Conservation (phyloP, 2,888 invertebrate genomes). For the Xanthia togata region DNA sequence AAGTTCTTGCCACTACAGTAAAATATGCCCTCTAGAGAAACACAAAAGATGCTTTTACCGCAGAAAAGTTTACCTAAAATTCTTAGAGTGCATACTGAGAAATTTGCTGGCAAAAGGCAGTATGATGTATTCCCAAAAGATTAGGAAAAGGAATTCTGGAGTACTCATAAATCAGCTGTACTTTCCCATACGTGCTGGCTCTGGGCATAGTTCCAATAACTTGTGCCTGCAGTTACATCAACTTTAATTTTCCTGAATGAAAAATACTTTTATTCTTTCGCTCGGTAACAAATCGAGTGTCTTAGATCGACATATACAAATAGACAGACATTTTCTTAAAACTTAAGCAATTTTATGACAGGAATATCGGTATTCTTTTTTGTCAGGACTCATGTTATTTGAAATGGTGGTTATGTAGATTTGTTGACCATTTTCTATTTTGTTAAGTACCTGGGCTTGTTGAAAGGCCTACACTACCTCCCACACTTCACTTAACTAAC, state of each 20-base stretch:
- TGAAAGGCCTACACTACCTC: no score
- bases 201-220: slow-evolving; percentile 23
- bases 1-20: neutral
- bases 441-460: no score
- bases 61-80: neutral
- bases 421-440: no score
- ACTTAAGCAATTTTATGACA: neutral
- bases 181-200: neutral
- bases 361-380: neutral
- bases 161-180: slow-evolving; percentile 11
- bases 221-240: neutral
- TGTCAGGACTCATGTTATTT: neutral
- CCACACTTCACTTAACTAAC: no score
- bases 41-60: neutral
- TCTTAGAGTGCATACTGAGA: neutral
- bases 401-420: no score
- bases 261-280: neutral
- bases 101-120: neutral
- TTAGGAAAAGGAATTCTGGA: neutral
- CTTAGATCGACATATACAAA: neutral
- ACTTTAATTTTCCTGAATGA: neutral
- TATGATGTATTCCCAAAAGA: slow-evolving; percentile 1
- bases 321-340: neutral
- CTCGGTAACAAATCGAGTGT: neutral
- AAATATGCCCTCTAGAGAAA: neutral